Evolutionary conservation across 2,797 vertebrate genomes (phyloP).

Genomic region (Dryobates pubescens): DNA sequence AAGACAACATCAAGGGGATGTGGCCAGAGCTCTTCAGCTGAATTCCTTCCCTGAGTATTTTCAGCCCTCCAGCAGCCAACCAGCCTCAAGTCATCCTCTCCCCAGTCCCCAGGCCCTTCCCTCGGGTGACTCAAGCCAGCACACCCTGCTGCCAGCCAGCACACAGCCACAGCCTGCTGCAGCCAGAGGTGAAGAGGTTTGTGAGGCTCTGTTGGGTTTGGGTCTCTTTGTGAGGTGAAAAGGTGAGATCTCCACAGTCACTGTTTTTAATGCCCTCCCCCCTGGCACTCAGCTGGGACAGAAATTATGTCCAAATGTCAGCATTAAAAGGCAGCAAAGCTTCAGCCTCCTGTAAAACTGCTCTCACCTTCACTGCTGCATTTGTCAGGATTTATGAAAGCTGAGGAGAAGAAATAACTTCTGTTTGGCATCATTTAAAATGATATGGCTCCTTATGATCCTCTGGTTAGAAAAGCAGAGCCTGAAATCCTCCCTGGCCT

Average conservation of each 20-base stretch:
- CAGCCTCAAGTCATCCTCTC: background rate
- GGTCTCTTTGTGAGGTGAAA: background rate
- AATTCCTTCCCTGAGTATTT: background rate
- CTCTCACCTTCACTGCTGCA: background rate
- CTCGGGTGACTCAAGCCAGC: background rate
- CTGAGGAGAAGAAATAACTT: background rate
- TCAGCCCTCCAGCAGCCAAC: background rate
- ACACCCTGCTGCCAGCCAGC: background rate
- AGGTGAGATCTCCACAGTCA: background rate
- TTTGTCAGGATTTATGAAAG: background rate
- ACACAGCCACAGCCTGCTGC: background rate
- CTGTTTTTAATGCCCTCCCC: background rate
- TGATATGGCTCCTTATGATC: background rate
- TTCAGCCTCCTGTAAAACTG: background rate
- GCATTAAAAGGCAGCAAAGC: background rate
- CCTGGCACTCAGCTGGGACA: background rate
- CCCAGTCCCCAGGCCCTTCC: background rate
- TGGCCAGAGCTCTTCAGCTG: background rate
- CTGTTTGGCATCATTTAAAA: background rate
- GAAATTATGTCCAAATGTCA: background rate
- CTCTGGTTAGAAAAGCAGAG: background rate
- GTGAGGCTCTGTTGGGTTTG: background rate
- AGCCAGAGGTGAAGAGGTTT: background rate
- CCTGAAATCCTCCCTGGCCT: slow-evolving; percentile 11
- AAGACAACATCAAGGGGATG: fast-evolving